These are phyloP conservation scores for Eupsittula cactorum DNA, from an alignment of 2,113 vertebrate genomes.

Conservation along the genomic window DNA sequence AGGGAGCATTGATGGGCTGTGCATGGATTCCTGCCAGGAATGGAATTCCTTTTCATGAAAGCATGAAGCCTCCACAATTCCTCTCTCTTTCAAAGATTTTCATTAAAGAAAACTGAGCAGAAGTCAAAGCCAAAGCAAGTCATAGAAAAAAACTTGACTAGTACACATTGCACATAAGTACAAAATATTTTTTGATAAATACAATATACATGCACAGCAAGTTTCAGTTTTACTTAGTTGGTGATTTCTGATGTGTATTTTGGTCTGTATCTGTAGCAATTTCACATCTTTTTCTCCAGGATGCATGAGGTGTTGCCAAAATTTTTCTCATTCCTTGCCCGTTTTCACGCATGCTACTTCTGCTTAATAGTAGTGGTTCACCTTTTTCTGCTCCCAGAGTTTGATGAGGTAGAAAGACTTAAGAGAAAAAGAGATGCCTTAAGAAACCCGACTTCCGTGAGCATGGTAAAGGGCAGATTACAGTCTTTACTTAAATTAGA, in stretches of 20 bases:
- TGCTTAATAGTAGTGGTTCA: background rate
- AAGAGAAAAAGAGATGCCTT: background rate
- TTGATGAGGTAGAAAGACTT: background rate
- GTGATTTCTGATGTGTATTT: background rate
- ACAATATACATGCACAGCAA: background rate
- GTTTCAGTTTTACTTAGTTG: background rate
- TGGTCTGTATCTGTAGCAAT: background rate
- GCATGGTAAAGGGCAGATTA: background rate
- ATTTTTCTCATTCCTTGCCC: background rate
- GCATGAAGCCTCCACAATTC: background rate
- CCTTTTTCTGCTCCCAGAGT: background rate
- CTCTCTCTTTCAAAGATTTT: background rate
- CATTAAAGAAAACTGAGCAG: background rate
- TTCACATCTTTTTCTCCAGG: background rate
- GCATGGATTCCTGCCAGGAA: background rate
- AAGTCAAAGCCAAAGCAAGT: background rate
- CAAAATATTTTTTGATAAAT: background rate
- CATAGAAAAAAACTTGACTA: background rate
- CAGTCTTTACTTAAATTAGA: constrained; percentile 19
- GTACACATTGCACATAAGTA: fast-evolving
- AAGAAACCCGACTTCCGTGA: background rate
- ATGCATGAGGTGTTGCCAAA: background rate
- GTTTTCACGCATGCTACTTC: background rate
- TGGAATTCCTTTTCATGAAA: background rate
- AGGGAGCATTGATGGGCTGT: background rate